Base-by-base conservation (phyloP, 2,113 vertebrate species). In the Hucho hucho region DNA sequence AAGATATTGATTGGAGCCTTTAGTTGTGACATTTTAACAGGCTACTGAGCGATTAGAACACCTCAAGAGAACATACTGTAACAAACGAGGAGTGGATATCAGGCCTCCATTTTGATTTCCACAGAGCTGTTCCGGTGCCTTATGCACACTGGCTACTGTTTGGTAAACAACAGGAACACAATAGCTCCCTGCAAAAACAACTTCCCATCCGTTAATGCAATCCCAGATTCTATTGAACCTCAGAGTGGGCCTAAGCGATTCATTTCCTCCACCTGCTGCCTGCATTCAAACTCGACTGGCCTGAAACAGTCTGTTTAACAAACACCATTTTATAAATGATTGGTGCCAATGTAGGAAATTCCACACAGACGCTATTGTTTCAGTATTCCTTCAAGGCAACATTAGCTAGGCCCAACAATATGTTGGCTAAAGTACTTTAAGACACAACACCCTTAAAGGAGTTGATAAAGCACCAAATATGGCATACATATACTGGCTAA, bases 241-340 rank as follows among this genome's bases (percentile, higher is more conserved):
- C 75, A 43, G 25, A 58, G 6, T 22, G 6, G 43, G 70, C 76
- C 73, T 46, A 75, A 73, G 82, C 61, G 81, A 82, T 80, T 80
- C 24, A 85, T 90, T 90, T 92, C 87, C 87, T 83, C 70, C 66
- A 76, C 79, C 82, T 86, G 16, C 81, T 83, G 79, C 80, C 56
- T 74, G 0, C 72, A 87, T 88, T 89, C 74, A 88, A 83, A 83
- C 61, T 29, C 4, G 56, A 3, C 43, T 24, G 25, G 46, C 28
- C 67, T 68, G 56, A 83, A 81, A 81, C 32, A 69, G 67, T n/a
- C 58, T n/a, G 7, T 49, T 49, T 49, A 49, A 14, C 14, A 13
- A 49, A 13, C 47, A 0, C 47, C 14, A 0, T 49, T 16, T 16
- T 14, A 49, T 20, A 53, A 37, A 65, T 49, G 73, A 68, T 65